Base-by-base conservation (phyloP, 1,140 invertebrate species). In the Drosophila nigromelanica region DNA sequence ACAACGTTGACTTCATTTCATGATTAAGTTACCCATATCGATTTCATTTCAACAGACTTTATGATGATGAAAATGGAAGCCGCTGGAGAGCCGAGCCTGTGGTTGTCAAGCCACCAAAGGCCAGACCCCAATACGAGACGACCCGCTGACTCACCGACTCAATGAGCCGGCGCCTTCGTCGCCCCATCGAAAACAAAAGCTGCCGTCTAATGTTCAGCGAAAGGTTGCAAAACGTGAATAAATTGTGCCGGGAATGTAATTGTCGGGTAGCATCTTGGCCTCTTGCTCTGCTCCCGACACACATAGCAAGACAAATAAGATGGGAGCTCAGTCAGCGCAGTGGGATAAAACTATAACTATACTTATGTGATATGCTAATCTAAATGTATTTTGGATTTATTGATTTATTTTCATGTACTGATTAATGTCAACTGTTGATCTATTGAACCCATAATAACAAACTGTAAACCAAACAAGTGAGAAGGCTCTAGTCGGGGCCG, bases 11-110 rank as follows among this genome's bases (percentile, higher is more conserved):
- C 71, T 89, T 87, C 78, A 78, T 82, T 89, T 79, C 78, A 86
- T 86, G 82, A 86, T 86, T 86, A 86, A 86, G 82, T 86, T 87
- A 76, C 82, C 71, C 68, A 70, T 87, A 86, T 86, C 82, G 82
- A 87, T 87, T 86, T 86, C 82, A 69, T 64, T 87, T 82, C 82
- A 82, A 37, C 82, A 63, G 66, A 73, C 68, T 87, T 86, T 87
- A 81, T 87, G 78, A 85, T 87, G 82, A 86, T 86, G 78, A 87
- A 81, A 86, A 87, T 86, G 70, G 82, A 86, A 87, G 59, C 75
- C 71, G 27, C 74, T 71, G 66, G 69, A 81, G 37, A 33, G 30
- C 81, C 81, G 81, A 18, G 18, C 18, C 18, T 18, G 18, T 47
- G 78, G 74, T 86, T 85, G 80, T 81, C 74, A 83, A 72, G 50